Conservation (phyloP, 2,888 invertebrate genomes). For the Orthonychiurus folsomi region DNA sequence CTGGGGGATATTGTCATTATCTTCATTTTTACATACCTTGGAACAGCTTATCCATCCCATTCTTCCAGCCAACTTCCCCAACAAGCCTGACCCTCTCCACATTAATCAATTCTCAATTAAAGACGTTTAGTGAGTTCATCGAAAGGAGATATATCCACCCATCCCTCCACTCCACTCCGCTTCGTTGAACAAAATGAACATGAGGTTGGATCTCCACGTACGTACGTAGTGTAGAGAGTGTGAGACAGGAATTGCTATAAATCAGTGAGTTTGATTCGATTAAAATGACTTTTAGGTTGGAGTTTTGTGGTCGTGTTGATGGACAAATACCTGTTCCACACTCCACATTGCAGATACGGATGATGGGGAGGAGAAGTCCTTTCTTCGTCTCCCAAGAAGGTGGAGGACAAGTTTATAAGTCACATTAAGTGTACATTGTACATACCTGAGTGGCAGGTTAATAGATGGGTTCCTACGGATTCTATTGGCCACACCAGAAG, state of each 20-base stretch:
- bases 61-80: not conserved
- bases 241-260: not conserved
- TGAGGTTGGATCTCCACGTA: no score
- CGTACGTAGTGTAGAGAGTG: no score
- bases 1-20: not conserved
- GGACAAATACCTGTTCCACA: conserved; percentile 1
- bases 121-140: no score
- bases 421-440: conserved; percentile 9
- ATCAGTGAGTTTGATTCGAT: not conserved
- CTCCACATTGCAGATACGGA: no score
- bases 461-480: not conserved
- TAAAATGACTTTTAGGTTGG: not conserved
- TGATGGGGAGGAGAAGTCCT: no score
- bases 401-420: conserved; percentile 13
- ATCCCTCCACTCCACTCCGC: no score
- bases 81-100: not conserved
- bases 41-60: not conserved
- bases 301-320: not conserved
- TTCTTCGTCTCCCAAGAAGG: not conserved
- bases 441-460: conserved; percentile 6
- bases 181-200: no score
- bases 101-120: not conserved
- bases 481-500: conserved; percentile 4
- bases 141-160: not conserved
- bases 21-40: no score